Conservation (phyloP, 2,797 vertebrate species). For the Chromis chromis region DNA sequence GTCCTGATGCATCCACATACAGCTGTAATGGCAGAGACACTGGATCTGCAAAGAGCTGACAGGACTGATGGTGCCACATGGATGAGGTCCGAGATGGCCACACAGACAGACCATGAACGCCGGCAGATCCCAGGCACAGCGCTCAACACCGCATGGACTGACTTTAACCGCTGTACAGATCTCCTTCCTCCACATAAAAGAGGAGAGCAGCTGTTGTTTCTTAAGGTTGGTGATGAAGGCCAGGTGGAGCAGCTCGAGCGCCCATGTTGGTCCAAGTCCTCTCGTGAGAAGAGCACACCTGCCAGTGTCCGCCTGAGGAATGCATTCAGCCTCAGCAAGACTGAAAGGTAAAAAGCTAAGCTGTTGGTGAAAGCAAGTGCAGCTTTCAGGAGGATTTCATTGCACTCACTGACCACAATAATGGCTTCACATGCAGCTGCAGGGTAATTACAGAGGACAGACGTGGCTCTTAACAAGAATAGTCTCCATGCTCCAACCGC, state of each 20-base stretch:
- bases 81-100: conserved; percentile 10
- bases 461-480: conserved; percentile 6
- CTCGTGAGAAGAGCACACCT: conserved; percentile 18
- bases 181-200: background rate
- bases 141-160: background rate
- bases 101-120: background rate
- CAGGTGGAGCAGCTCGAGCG: conserved; percentile 21
- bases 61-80: background rate
- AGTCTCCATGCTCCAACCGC: conserved; percentile 20
- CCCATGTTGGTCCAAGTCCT: background rate
- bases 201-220: conserved; percentile 11
- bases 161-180: background rate
- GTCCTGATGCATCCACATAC: conserved; percentile 14
- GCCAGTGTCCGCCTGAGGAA: conserved; percentile 49
- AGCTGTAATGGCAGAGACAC: conserved; percentile 18
- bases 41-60: conserved; percentile 1
- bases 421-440: conserved; percentile 39
- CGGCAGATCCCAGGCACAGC: conserved; percentile 9
- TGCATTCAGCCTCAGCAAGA: conserved; percentile 62
- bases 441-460: conserved; percentile 28
- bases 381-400: conserved; percentile 52
- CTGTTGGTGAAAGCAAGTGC: conserved; percentile 56
- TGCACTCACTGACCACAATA: conserved; percentile 45
- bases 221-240: conserved; percentile 14
- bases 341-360: conserved; percentile 48